These are phyloP conservation scores for Adineta ricciae DNA, from an alignment of 2,888 invertebrate genomes.

Conservation along the genomic window DNA sequence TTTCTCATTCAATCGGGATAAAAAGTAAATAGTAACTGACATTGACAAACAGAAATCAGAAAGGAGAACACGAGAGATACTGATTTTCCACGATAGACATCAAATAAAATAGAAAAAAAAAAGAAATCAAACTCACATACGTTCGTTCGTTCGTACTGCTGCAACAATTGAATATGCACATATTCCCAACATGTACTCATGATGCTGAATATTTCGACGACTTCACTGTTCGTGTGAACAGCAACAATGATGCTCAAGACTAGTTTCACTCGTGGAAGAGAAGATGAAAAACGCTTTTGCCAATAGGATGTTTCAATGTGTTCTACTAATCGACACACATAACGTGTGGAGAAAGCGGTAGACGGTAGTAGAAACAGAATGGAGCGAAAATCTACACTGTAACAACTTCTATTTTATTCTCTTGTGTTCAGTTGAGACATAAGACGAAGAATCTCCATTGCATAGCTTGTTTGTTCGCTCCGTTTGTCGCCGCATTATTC, in stretches of 20 bases:
- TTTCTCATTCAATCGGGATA: neutral
- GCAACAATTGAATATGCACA: neutral
- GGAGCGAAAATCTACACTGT: neutral
- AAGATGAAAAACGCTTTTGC: neutral
- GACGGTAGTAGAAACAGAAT: neutral
- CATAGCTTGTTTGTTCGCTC: neutral
- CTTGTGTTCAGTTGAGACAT: neutral
- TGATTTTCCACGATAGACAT: no score
- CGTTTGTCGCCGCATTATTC: neutral
- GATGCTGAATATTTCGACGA: neutral
- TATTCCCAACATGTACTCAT: neutral
- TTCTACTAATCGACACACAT: neutral
- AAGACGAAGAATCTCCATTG: neutral
- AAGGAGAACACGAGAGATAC: neutral
- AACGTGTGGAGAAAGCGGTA: neutral
- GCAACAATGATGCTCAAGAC: neutral
- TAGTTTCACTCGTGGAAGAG: neutral
- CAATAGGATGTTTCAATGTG: neutral
- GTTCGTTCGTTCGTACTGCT: neutral
- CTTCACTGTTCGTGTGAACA: neutral
- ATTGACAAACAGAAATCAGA: neutral
- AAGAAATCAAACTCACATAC: neutral
- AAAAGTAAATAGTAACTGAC: neutral
- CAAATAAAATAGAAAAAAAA: neutral
- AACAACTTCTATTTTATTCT: neutral